A percentile compares a stretch with the other conserved stretches of the same genome.
Evolutionary conservation across 1,140 invertebrate genomes (phyloP).

Genomic region (Pseudomyrmex flavicornis): DNA sequence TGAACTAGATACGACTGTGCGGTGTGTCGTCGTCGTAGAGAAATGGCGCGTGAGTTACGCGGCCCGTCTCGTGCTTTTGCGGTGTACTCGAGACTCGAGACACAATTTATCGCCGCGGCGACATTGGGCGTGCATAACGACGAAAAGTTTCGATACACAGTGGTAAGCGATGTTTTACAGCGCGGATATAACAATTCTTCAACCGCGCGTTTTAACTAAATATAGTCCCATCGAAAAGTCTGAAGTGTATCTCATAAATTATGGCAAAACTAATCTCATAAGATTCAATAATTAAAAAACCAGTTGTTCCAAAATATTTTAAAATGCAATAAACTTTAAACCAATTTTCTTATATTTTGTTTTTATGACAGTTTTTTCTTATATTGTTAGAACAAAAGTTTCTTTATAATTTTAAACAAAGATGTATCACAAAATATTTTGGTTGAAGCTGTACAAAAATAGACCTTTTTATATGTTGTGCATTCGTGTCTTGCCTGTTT

Average conservation of each 20-base stretch:
- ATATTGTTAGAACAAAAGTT: too few species aligned
- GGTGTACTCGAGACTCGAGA: background rate
- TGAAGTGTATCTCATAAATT: background rate
- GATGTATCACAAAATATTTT: constrained; percentile 2
- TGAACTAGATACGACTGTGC: constrained; percentile 51
- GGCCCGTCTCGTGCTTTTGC: constrained; percentile 17
- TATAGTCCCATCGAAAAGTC: constrained; percentile 4
- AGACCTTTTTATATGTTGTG: background rate
- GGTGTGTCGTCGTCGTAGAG: constrained; percentile 46
- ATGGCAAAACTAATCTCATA: background rate
- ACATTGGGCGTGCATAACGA: constrained; percentile 53
- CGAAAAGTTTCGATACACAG: constrained; percentile 51
- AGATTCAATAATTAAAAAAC: too few species aligned
- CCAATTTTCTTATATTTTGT: too few species aligned
- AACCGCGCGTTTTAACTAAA: background rate
- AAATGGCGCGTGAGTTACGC: constrained; percentile 53
- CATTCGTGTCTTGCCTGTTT: constrained; percentile 6
- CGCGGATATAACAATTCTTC: constrained; percentile 32
- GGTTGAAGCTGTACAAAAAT: background rate
- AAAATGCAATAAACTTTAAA: too few species aligned
- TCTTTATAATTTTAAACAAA: background rate
- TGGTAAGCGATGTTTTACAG: background rate
- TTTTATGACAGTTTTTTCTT: too few species aligned
- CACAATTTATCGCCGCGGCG: constrained; percentile 46
- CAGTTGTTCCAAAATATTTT: too few species aligned